Evolutionary conservation across 2,113 vertebrate species (phyloP), one percentile per base, ranked within the genome.

Genomic region (Tachuris rubrigastra): DNA sequence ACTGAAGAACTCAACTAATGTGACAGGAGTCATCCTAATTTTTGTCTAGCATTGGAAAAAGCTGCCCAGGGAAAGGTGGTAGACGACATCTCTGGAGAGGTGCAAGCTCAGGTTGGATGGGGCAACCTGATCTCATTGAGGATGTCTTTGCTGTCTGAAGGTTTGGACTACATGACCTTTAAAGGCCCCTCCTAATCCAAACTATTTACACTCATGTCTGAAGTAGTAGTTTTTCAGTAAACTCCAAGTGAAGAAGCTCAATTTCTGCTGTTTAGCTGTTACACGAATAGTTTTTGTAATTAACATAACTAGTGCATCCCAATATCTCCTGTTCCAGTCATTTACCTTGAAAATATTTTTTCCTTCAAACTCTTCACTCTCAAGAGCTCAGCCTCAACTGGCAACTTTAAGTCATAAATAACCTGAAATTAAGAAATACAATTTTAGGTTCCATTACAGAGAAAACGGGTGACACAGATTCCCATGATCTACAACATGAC

Each of bases 351-450:
- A 95, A 88, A 63, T 56, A 76, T 39, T 73, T 92, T 88, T 89
- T 95, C 94, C 84, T 96, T 97, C 87, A 98, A 79, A 85, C 77
- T 82, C 62, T 73, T 95, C 72, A 98, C 87, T 91, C 92, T 76
- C 63, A 90, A 97, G 56, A 98, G 93, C 68, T 98, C 98, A 94
- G 85, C 72, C 60, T 98, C 96, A 83, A 96, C 75, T 22, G 97
- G 95, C 68, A 97, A 78, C 58, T 97, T 98, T 85, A 98, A 97
- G 75, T 97, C 95, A 78, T 19, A 77, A 82, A 98, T 97, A 93
- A 98, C 87, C 98, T 98, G 92, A 41, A 98, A 98, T 95, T 7
- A 96, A 83, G 53, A 83, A 49, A 56, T 37, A 77, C 25, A 75
- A 22, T 39, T 50, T 76, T 59, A 90, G 56, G 5, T 91, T 89